Percentiles rank a stretch among this genome's conserved stretches.
phyloP scores from a whole-genome alignment of 2,113 vertebrate species.

The Tor tambroides region DNA sequence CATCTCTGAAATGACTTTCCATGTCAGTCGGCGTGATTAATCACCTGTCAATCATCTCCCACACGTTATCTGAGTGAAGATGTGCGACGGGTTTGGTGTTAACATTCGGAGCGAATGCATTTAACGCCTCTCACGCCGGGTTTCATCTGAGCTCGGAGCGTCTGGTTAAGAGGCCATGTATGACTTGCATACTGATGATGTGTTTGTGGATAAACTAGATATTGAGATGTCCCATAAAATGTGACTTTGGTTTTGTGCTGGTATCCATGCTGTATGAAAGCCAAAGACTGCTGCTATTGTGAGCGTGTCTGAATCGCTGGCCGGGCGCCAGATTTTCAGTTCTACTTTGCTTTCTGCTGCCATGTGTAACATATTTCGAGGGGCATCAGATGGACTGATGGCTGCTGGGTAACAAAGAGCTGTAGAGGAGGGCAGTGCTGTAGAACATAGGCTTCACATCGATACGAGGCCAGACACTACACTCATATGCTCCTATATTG shows the following conservation, averaged over 20 bases:
- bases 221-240: slow-evolving; percentile 46
- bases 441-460: background rate
- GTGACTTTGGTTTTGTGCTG: slow-evolving; percentile 31
- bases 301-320: slow-evolving; percentile 25
- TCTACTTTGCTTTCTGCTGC: background rate
- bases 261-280: slow-evolving; percentile 34
- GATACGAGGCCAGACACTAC: background rate
- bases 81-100: background rate
- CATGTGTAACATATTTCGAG: slow-evolving; percentile 20
- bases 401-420: background rate
- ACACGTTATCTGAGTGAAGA: too few species aligned
- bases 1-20: too few species aligned
- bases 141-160: background rate
- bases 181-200: slow-evolving; percentile 38
- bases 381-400: background rate
- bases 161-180: slow-evolving; percentile 1
- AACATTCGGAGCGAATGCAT: background rate
- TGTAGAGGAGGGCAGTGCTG: background rate
- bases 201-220: slow-evolving; percentile 42
- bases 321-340: background rate
- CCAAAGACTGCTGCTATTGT: slow-evolving; percentile 31
- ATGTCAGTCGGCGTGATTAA: too few species aligned
- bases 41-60: background rate
- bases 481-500: too few species aligned
- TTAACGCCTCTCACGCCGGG: background rate